Evolutionary conservation across 2,113 vertebrate species (phyloP), one percentile per base, ranked within the genome.

Genomic region (Oreochromis tanganicae): DNA sequence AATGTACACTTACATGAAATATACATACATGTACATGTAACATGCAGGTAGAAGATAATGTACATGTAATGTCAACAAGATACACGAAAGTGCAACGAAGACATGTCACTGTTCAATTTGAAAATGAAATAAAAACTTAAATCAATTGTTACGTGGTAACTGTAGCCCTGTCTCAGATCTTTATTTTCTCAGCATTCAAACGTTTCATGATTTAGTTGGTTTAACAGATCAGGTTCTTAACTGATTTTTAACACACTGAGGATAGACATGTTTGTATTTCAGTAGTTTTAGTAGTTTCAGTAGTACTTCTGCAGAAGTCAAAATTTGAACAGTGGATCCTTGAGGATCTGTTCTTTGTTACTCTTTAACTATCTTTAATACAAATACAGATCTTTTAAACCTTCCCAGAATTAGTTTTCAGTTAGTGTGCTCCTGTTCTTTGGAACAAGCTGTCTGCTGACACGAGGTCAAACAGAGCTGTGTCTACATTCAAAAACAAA

Each of bases 71-170:
- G 19, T 13, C 63, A 68, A 68, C 11, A 0, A 41, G 19, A 0
- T 13, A 68, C 19, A 68, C 1, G 4, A 7, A 41, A 21, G 7
- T 0, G 19, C 4, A 0, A 68, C 3, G 0, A 0, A 68, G 36
- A 41, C 19, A 13, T 68, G 63, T 13, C 63, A 41, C 4, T 41
- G 63, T 68, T 68, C 36, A 68, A 13, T 68, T 68, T 68, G 9
- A 38, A 41, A 68, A 63, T 36, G 34, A 63, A 63, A 63, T 63
- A n/a, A n/a, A 66, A 68, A 5, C 63, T 21, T 41, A 41, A 21
- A 68, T 68, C 34, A n/a, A 1, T 38, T 68, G 34, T n/a, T 38
- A 68, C 21, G 19, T 5, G 4, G 3, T 38, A 21, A 3, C 32
- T 38, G 19, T 66, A 66, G 63, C 19, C 19, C 4, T 68, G 11